phyloP scores from a whole-genome alignment of 2,797 vertebrate species.

The Pelodytes ibericus region DNA sequence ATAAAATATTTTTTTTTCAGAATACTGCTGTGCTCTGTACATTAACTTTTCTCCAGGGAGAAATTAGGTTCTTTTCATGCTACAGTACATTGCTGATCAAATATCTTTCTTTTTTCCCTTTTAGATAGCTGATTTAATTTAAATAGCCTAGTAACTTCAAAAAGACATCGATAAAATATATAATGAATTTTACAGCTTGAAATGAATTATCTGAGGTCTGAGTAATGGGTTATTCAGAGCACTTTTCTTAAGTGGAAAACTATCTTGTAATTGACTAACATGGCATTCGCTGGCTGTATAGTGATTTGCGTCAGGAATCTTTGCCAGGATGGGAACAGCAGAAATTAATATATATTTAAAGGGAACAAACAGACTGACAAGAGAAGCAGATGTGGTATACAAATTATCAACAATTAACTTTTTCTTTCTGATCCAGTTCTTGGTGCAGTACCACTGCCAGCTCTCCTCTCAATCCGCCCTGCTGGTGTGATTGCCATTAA shows the following conservation, averaged over 20 bases:
- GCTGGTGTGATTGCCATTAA: too few relatives aligned
- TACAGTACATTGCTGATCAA: conserved; percentile 1
- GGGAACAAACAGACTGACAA: too few relatives aligned
- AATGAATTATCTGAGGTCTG: not conserved
- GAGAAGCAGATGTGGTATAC: too few relatives aligned
- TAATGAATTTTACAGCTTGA: conserved; percentile 24
- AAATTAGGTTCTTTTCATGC: not conserved
- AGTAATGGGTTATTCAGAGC: conserved; percentile 5
- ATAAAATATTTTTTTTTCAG: too few relatives aligned
- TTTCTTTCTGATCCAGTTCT: too few relatives aligned
- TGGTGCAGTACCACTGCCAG: too few relatives aligned
- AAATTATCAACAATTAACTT: too few relatives aligned
- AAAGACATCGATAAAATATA: conserved; percentile 22
- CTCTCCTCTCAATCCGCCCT: too few relatives aligned
- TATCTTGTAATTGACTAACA: not conserved
- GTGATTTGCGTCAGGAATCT: too few relatives aligned
- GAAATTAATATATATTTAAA: too few relatives aligned
- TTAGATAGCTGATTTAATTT: not conserved
- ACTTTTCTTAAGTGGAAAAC: not conserved
- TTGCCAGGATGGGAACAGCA: too few relatives aligned
- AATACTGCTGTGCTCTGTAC: not conserved
- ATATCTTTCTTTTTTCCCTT: not conserved
- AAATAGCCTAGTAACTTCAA: conserved; percentile 10
- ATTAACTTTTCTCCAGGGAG: not conserved
- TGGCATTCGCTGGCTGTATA: too few relatives aligned